phyloP scores from a whole-genome alignment of 1,140 invertebrate genomes.

The Zaprionus nigranus region DNA sequence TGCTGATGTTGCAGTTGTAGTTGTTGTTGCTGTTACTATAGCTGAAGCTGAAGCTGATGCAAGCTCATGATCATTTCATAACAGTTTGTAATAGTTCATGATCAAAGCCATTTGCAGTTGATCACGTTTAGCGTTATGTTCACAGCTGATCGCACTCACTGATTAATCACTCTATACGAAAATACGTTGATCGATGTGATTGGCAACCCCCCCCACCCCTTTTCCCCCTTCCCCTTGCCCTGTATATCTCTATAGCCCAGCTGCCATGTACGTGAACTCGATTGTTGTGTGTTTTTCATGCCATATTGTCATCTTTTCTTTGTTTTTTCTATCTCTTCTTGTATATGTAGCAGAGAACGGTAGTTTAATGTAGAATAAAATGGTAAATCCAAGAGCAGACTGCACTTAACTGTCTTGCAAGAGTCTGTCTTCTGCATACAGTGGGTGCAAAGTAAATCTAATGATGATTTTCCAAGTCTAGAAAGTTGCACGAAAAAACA shows the following conservation, averaged over 20 bases:
- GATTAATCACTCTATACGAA: conserved; percentile 32
- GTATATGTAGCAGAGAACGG: background rate
- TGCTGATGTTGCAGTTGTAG: background rate
- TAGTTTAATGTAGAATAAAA: background rate
- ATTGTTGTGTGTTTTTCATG: background rate
- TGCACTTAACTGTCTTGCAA: background rate
- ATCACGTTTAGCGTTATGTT: conserved; percentile 32
- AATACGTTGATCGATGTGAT: conserved; percentile 14
- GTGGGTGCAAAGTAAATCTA: background rate
- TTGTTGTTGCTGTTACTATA: background rate
- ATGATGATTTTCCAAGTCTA: background rate
- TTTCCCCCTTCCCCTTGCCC: background rate
- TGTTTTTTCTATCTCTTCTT: background rate
- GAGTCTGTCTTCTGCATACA: background rate
- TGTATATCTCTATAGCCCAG: background rate
- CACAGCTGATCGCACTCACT: conserved; percentile 17
- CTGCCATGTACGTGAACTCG: conserved; percentile 20
- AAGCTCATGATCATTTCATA: conserved; percentile 29
- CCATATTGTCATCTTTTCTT: background rate
- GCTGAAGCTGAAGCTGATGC: conserved; percentile 7
- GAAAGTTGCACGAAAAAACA: no score
- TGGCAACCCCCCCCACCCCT: background rate
- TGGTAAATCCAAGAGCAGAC: background rate
- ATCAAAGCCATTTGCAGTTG: conserved; percentile 16
- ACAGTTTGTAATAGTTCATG: conserved; percentile 29